A percentile compares a stretch with the other conserved stretches of the same genome.
These are phyloP conservation scores for Xestia ashworthii DNA, from an alignment of 2,888 invertebrate genomes.

Conservation along the genomic window DNA sequence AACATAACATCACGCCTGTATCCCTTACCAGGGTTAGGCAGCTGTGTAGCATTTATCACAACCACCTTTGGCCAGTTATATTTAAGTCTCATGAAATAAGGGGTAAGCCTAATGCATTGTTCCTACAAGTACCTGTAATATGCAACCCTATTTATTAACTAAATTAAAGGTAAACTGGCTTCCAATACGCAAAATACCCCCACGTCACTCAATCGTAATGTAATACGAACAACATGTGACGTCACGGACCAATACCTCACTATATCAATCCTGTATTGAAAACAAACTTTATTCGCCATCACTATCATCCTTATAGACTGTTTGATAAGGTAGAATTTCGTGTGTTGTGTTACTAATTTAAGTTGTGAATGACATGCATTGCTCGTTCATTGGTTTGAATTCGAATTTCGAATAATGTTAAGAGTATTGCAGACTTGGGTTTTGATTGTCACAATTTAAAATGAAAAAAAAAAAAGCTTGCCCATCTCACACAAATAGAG, in stretches of 20 bases:
- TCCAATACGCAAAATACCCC: constrained; percentile 43
- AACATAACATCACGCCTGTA: background rate
- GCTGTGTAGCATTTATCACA: no score
- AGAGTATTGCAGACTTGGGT: constrained; percentile 57
- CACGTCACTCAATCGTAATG: constrained; percentile 63
- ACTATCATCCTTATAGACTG: background rate
- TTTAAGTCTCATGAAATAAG: no score
- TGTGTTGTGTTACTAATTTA: background rate
- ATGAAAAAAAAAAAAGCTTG: background rate
- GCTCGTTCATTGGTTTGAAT: constrained; percentile 76
- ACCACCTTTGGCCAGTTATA: no score
- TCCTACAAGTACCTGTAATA: background rate
- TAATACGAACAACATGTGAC: constrained; percentile 74
- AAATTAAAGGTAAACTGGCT: constrained; percentile 40
- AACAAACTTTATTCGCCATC: constrained; percentile 51
- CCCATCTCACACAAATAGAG: background rate
- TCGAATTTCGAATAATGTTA: constrained; percentile 72
- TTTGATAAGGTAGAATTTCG: constrained; percentile 50
- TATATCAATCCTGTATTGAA: constrained; percentile 72
- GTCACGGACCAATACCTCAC: constrained; percentile 75
- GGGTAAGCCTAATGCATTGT: background rate
- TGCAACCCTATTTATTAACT: background rate
- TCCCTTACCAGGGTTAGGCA: no score
- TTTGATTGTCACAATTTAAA: constrained; percentile 1
- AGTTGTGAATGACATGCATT: constrained; percentile 68